Conservation (phyloP, 2,888 invertebrate genomes). For the Catocala nupta region DNA sequence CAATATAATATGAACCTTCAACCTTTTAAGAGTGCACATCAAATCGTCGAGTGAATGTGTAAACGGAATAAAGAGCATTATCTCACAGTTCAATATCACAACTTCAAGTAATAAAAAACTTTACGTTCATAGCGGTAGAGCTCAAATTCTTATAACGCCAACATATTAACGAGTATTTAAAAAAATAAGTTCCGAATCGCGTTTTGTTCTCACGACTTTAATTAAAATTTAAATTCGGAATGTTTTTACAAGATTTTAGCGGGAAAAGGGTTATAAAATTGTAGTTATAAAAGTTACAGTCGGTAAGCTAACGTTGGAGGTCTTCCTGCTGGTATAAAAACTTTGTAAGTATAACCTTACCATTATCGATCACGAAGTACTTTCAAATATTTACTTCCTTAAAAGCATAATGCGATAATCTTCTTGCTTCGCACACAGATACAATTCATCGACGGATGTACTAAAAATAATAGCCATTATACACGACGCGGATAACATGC, state of each 20-base stretch:
- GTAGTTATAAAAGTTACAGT: background rate
- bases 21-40: background rate
- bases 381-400: too few relatives aligned
- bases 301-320: background rate
- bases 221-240: slow-evolving; percentile 22
- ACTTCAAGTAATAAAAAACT: slow-evolving; percentile 18
- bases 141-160: slow-evolving; percentile 6
- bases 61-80: slow-evolving; percentile 25
- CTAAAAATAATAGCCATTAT: too few relatives aligned
- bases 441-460: too few relatives aligned
- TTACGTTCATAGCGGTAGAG: slow-evolving; percentile 2
- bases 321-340: background rate
- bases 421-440: too few relatives aligned
- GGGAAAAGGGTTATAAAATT: slow-evolving; percentile 8
- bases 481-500: too few relatives aligned
- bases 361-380: too few relatives aligned
- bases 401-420: too few relatives aligned
- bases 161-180: slow-evolving; percentile 29
- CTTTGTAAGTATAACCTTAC: too few relatives aligned
- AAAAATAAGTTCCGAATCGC: slow-evolving; percentile 17
- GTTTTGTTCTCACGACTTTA: slow-evolving; percentile 26
- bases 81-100: slow-evolving; percentile 5
- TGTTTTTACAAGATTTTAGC: slow-evolving; percentile 15
- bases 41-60: slow-evolving; percentile 12
- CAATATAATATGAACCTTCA: too few relatives aligned